These are phyloP conservation scores for Borostomias antarcticus DNA, from an alignment of 2,797 vertebrate species.

Conservation along the genomic window DNA sequence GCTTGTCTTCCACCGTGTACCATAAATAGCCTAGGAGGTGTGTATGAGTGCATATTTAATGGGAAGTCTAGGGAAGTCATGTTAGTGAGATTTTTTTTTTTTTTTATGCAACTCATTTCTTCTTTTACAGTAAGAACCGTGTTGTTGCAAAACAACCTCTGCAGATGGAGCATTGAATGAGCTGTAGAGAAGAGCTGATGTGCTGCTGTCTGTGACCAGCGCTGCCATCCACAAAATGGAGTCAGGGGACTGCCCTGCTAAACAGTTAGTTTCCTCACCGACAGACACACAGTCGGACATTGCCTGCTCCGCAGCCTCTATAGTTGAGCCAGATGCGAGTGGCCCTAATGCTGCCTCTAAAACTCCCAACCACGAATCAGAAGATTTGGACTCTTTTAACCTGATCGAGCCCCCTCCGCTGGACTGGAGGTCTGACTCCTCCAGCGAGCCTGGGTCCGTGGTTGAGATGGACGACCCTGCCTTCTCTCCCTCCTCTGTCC, in stretches of 20 bases:
- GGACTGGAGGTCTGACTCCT: constrained; percentile 82
- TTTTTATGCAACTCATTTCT: background rate
- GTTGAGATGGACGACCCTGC: constrained; percentile 60
- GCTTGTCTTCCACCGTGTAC: too few relatives aligned
- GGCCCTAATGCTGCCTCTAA: background rate
- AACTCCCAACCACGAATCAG: constrained; percentile 35
- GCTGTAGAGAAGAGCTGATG: constrained; percentile 2
- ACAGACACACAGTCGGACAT: constrained; percentile 12
- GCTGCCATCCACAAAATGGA: constrained; percentile 55
- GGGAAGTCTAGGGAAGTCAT: too few relatives aligned
- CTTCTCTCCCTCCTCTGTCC: constrained; percentile 37
- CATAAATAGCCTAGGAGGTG: background rate
- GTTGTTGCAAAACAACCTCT: background rate
- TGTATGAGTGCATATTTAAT: too few relatives aligned
- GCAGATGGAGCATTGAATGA: background rate
- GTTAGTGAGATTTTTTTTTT: too few relatives aligned
- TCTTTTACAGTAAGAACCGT: background rate
- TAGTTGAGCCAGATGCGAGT: background rate
- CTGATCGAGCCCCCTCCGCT: constrained; percentile 77
- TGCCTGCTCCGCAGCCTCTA: constrained; percentile 2
- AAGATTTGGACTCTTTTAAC: constrained; percentile 70
- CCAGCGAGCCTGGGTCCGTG: constrained; percentile 64
- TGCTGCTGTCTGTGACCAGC: constrained; percentile 29
- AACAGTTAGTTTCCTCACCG: constrained; percentile 21
- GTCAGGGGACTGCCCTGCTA: constrained; percentile 29